Percentiles rank a stretch among this genome's conserved stretches.
phyloP scores from a whole-genome alignment of 2,113 vertebrate genomes.

The Zosterops lateralis region DNA sequence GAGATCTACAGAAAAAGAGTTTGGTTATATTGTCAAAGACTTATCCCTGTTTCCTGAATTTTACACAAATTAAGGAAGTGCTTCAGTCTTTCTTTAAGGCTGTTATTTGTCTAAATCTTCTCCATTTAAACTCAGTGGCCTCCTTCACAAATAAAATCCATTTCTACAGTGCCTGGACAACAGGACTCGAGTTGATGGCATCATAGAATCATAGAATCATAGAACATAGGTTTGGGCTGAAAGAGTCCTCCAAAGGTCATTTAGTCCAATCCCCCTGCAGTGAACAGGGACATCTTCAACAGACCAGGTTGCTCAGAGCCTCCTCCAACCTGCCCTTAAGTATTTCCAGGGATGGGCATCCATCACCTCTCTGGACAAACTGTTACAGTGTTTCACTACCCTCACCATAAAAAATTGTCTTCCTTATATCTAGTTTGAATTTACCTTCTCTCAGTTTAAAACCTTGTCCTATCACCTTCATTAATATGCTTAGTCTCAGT shows the following conservation, averaged over 20 bases:
- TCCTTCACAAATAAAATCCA: background rate
- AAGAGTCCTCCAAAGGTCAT: background rate
- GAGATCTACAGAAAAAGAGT: background rate
- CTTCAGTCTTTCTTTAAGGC: background rate
- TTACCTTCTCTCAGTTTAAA: background rate
- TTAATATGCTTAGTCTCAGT: background rate
- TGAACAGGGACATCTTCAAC: background rate
- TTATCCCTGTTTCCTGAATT: background rate
- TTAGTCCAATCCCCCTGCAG: background rate
- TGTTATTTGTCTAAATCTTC: background rate
- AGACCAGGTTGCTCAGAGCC: background rate
- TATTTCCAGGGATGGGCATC: background rate
- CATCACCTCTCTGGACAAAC: background rate
- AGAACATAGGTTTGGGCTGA: background rate
- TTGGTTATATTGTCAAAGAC: background rate
- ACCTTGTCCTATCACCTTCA: background rate
- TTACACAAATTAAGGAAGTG: background rate
- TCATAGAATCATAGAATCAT: background rate
- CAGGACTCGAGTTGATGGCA: accelerated
- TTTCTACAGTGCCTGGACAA: background rate
- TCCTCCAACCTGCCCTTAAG: accelerated
- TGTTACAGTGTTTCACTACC: background rate
- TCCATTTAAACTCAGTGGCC: background rate
- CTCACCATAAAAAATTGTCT: background rate
- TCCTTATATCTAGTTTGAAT: background rate